Evolutionary conservation across 1,140 invertebrate genomes (phyloP).

Genomic region (Monomorium pharaonis): DNA sequence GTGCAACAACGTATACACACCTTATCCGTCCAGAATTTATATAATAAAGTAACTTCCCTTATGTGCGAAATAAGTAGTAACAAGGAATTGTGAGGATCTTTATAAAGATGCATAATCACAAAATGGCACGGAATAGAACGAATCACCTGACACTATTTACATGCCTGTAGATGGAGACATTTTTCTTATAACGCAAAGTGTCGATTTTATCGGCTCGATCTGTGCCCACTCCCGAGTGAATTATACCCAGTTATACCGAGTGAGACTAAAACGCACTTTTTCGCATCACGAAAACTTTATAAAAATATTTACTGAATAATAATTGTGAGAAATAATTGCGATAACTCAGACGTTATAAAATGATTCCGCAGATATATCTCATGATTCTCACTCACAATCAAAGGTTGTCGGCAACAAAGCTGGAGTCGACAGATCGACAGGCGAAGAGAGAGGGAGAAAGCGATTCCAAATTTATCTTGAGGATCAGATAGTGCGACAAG

Average conservation of each 20-base stretch:
- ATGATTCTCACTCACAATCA: background rate
- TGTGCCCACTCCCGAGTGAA: background rate
- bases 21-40: background rate
- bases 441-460: background rate
- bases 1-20: background rate
- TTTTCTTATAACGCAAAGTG: slow-evolving; percentile 24
- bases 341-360: background rate
- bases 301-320: background rate
- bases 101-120: background rate
- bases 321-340: background rate
- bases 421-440: background rate
- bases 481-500: background rate
- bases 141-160: slow-evolving; percentile 70
- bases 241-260: no score
- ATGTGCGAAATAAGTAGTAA: background rate
- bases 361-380: background rate
- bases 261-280: background rate
- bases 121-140: slow-evolving; percentile 19
- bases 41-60: background rate
- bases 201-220: slow-evolving; percentile 2
- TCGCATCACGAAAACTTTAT: background rate
- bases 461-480: background rate
- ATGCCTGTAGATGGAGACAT: slow-evolving; percentile 47
- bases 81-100: background rate
- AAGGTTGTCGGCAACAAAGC: background rate